Percentiles rank a stretch among this genome's conserved stretches.
phyloP scores from a whole-genome alignment of 1,140 invertebrate genomes.

The Psix sp. region DNA sequence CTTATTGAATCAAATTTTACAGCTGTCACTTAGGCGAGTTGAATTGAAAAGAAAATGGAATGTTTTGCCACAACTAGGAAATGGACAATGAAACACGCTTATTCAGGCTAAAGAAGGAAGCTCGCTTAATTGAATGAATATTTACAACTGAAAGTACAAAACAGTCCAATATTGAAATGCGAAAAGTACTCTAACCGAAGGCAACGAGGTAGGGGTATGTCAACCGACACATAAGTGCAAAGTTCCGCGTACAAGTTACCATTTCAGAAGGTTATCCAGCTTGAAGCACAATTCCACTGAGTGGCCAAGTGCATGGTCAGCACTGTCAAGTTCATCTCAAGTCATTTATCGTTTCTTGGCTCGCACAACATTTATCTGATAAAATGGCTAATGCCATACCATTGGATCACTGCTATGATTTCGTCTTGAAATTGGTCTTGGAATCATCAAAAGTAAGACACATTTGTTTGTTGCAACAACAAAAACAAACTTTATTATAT shows the following conservation, averaged over 20 bases:
- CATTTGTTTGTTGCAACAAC: slow-evolving; percentile 1
- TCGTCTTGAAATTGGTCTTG: slow-evolving; percentile 59
- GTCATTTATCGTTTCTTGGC: neutral
- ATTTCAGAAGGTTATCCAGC: slow-evolving; percentile 38
- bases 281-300: slow-evolving; percentile 5
- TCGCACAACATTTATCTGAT: neutral
- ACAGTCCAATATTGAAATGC: neutral
- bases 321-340: slow-evolving; percentile 29
- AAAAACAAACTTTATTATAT: neutral
- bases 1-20: too few species aligned
- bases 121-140: neutral
- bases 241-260: slow-evolving; percentile 43
- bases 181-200: slow-evolving; percentile 17
- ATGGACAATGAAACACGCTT: too few species aligned
- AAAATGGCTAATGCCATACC: slow-evolving; percentile 46
- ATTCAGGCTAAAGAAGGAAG: too few species aligned
- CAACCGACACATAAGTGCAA: slow-evolving; percentile 59
- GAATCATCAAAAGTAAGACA: slow-evolving; percentile 62
- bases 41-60: too few species aligned
- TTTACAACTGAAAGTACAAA: neutral
- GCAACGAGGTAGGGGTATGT: slow-evolving; percentile 48
- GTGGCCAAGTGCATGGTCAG: slow-evolving; percentile 24
- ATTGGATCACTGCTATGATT: slow-evolving; percentile 60
- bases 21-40: too few species aligned
- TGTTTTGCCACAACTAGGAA: too few species aligned